Evolutionary conservation across 1,140 invertebrate genomes (phyloP), one percentile per base, ranked within the genome.

Genomic region (Caenorhabditis inopinata): DNA sequence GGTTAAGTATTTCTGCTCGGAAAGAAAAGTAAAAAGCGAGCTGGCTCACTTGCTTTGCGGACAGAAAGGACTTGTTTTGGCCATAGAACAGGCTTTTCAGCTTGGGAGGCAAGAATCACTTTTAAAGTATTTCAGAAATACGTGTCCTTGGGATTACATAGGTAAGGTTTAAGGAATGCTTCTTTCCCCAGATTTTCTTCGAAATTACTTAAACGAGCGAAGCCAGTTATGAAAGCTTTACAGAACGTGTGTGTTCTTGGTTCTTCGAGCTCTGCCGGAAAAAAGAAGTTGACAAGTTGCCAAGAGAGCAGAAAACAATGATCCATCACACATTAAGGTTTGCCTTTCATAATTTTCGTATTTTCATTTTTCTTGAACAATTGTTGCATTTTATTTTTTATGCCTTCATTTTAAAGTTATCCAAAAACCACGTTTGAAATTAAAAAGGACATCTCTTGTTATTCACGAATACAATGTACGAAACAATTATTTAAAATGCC

Each of bases 131-230:
- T 98, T 89, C 93, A 94, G 83, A 96, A 97, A 90, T 92, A 97
- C 75, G 97, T 68, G 96, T 87, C 93, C 98, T 42, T 99, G 97
- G 97, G 96, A 98, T 90, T 98, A 95, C 90, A 93, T 99, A 87
- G 93, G 96, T 96, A 90, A 91, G 91, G 2, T 2, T n/a, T 47
- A 21, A 51, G 16, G n/a, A n/a, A n/a, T n/a, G n/a, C n/a, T n/a
- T n/a, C n/a, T n/a, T n/a, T n/a, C n/a, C n/a, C n/a, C n/a, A n/a
- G n/a, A n/a, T n/a, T n/a, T n/a, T n/a, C n/a, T n/a, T n/a, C n/a
- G n/a, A n/a, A n/a, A n/a, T n/a, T n/a, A n/a, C n/a, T n/a, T n/a
- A n/a, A n/a, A n/a, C n/a, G n/a, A n/a, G n/a, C n/a, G n/a, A n/a
- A n/a, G n/a, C n/a, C n/a, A n/a, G 23, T 27, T 12, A 27, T 73